Evolutionary conservation across 2,797 vertebrate species (phyloP), one percentile per base, ranked within the genome.

Genomic region (Enoplosus armatus): DNA sequence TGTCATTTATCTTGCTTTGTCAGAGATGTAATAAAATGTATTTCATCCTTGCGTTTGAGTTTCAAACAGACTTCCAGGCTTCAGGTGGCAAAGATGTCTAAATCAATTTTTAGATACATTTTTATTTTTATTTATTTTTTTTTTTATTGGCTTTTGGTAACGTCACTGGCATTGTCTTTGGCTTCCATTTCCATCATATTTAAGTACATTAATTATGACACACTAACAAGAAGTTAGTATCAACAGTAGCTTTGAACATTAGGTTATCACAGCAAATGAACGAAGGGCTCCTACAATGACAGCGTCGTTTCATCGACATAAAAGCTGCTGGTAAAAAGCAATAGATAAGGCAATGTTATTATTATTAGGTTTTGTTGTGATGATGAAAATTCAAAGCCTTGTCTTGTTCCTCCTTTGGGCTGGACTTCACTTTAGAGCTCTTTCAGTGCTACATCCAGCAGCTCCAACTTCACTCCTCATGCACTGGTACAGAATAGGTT

Each of bases 401-500:
- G 2, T 53, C 29, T 72, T 24, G 15, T 55, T 75, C 29, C 31
- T 61, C n/a, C 16, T 55, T 37, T 68, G 8, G 8, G 39, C 20
- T 67, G 3, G 55, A 51, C 14, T 56, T 59, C 15, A 35, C 62
- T 81, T 64, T 3, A 51, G 8, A 65, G 8, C 47, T 54, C 29
- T 50, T 70, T 80, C 64, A 63, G 39, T n/a, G 1, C 37, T 29
- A 33, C 14, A 5, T 69, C 68, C 56, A 31, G 54, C 41, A 35
- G 16, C 69, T 62, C 43, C 24, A 63, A 29, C 53, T 74, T 78
- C 10, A 29, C 62, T 77, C 29, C 33, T 59, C 14, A n/a, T 41
- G 39, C 54, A 33, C 29, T 68, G n/a, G 27, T 74, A 29, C 54
- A 75, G 56, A 53, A 68, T 72, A 69, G 51, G 11, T 71, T 85